Evolutionary conservation across 2,888 invertebrate species (phyloP), one percentile per base, ranked within the genome.

Genomic region (Netelia virgata): DNA sequence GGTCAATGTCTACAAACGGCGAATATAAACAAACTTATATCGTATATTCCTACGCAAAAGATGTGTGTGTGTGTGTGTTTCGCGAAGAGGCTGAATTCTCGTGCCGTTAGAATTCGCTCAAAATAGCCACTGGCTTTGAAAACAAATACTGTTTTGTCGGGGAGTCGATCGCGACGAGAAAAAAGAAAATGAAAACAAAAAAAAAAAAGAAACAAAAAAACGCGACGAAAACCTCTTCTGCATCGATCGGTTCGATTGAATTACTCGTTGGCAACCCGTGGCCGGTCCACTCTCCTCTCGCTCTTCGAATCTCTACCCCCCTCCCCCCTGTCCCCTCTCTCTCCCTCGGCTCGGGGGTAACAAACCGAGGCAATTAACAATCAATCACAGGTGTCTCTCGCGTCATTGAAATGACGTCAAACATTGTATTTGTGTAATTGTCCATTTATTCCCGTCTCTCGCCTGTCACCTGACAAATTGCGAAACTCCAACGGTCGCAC

Each of bases 361-460:
- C 93, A 92, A 93, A 92, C 93, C 92, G 92, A 92, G 92, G 91
- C 93, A 93, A 93, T 93, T 93, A 93, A 93, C 93, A 92, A 93
- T 93, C 93, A 93, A 93, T 93, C 93, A 92, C 92, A 91, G 91
- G 92, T 91, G 91, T 92, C 92, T 92, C 93, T 92, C 91, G 92
- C 93, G 92, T 92, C 93, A 93, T 93, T 93, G 93, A 93, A 93
- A 92, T 93, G 92, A 92, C 92, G 92, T 93, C 92, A 93, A 93
- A 93, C 92, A 92, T 93, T 93, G 93, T 92, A 92, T 92, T 93
- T 92, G 92, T 92, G 93, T 93, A 93, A 93, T 93, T 93, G 93
- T 93, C 93, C 93, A 93, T 93, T 93, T 93, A 93, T 93, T 93
- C 92, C 92, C 91, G 91, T 91, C 92, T 91, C 91, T 91, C 91